These are phyloP conservation scores for Trachops cirrhosus DNA, from an alignment of 2,797 vertebrate species.

Conservation along the genomic window DNA sequence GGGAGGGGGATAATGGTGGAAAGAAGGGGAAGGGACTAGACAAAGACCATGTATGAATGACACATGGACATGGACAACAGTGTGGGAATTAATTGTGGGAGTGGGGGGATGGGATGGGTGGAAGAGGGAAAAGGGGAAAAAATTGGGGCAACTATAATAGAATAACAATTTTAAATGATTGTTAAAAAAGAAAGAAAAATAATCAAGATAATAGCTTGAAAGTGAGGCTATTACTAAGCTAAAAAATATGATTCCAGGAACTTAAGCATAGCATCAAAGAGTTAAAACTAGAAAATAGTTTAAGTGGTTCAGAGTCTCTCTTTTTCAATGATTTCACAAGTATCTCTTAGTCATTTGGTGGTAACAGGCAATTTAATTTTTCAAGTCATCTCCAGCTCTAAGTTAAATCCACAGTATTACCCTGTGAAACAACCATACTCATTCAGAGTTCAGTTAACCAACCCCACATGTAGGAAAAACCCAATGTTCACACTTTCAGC, in stretches of 20 bases:
- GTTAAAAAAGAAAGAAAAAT: no score
- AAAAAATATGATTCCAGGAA: conserved; percentile 4
- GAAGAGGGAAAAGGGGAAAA: no score
- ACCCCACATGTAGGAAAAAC: not conserved
- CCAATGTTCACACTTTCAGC: not conserved
- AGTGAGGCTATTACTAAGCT: not conserved
- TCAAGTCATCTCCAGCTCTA: not conserved
- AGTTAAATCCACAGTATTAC: not conserved
- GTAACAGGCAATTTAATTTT: not conserved
- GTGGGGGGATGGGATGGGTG: no score
- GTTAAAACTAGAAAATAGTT: not conserved
- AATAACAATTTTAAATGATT: no score
- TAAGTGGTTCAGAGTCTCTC: not conserved
- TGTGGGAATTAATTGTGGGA: no score
- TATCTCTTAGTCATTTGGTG: not conserved
- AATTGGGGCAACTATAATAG: no score
- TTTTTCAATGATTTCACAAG: not conserved
- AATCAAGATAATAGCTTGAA: not conserved
- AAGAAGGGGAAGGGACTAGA: no score
- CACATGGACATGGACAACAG: no score
- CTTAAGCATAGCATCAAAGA: not conserved
- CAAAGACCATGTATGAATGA: no score
- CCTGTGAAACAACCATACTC: not conserved
- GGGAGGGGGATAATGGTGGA: no score
- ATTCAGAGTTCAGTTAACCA: not conserved